These are phyloP conservation scores for Eupithecia dodoneata DNA, from an alignment of 2,888 invertebrate genomes.

Conservation along the genomic window DNA sequence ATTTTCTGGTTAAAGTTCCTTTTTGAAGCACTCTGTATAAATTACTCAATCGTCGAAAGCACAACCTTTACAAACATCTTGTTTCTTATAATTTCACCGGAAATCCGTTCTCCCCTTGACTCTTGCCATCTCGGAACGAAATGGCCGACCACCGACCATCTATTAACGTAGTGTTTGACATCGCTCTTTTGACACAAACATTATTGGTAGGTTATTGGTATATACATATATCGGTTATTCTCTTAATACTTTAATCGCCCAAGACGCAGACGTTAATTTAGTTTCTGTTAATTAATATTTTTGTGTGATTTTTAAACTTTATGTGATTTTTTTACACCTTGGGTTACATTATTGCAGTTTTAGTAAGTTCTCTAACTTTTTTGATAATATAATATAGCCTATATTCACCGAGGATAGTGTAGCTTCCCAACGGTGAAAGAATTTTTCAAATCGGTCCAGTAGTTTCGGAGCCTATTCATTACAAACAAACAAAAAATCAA, in stretches of 20 bases:
- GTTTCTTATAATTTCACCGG: slow-evolving; percentile 27
- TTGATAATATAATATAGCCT: too few species aligned
- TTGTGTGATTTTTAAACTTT: too few species aligned
- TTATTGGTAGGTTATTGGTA: slow-evolving; percentile 28
- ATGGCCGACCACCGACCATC: slow-evolving; percentile 36
- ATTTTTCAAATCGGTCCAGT: too few species aligned
- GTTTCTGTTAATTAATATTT: too few species aligned
- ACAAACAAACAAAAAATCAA: too few species aligned
- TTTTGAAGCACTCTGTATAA: slow-evolving; percentile 5
- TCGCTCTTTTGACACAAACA: slow-evolving; percentile 51
- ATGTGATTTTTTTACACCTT: too few species aligned
- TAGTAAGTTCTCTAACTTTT: too few species aligned
- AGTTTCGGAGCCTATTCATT: too few species aligned
- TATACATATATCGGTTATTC: neutral
- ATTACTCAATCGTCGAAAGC: slow-evolving; percentile 1
- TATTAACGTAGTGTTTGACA: slow-evolving; percentile 43
- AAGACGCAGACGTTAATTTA: too few species aligned
- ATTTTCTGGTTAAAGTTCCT: neutral
- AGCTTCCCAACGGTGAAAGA: too few species aligned
- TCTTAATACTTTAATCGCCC: neutral
- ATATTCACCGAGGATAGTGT: too few species aligned
- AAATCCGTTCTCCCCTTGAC: slow-evolving; percentile 42
- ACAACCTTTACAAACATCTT: slow-evolving; percentile 15
- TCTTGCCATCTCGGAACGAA: slow-evolving; percentile 32
- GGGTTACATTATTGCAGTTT: too few species aligned